Percentiles rank a stretch among this genome's conserved stretches.
phyloP scores from a whole-genome alignment of 2,113 vertebrate species.

The Eonycteris spelaea region DNA sequence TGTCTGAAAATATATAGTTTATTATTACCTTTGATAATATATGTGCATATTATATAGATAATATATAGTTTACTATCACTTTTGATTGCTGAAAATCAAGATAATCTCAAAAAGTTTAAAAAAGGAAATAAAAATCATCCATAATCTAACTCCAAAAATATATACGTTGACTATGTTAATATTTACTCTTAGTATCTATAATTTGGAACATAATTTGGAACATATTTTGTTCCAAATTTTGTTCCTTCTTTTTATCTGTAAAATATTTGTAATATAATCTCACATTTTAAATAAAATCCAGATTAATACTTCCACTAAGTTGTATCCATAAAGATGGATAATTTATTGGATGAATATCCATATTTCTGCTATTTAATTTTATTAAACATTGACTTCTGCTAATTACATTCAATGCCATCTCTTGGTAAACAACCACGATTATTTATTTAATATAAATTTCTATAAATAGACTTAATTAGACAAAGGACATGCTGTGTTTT shows the following conservation, averaged over 20 bases:
- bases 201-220: not conserved
- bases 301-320: not conserved
- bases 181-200: not conserved
- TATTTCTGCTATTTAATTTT: conserved; percentile 6
- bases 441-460: not conserved
- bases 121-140: not conserved
- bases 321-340: not conserved
- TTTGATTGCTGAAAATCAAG: not conserved
- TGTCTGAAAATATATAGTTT: not conserved
- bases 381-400: not conserved
- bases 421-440: not conserved
- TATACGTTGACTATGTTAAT: not conserved
- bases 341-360: not conserved
- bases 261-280: not conserved
- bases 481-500: not conserved
- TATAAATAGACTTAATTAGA: not conserved
- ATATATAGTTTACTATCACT: not conserved
- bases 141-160: not conserved
- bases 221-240: conserved; percentile 1
- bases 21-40: not conserved
- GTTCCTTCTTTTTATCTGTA: not conserved
- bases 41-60: not conserved
- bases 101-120: not conserved
- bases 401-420: not conserved
- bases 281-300: not conserved